A percentile compares a stretch with the other conserved stretches of the same genome.
Evolutionary conservation across 2,113 vertebrate genomes (phyloP).

Genomic region (Trochalopteron elliotii): DNA sequence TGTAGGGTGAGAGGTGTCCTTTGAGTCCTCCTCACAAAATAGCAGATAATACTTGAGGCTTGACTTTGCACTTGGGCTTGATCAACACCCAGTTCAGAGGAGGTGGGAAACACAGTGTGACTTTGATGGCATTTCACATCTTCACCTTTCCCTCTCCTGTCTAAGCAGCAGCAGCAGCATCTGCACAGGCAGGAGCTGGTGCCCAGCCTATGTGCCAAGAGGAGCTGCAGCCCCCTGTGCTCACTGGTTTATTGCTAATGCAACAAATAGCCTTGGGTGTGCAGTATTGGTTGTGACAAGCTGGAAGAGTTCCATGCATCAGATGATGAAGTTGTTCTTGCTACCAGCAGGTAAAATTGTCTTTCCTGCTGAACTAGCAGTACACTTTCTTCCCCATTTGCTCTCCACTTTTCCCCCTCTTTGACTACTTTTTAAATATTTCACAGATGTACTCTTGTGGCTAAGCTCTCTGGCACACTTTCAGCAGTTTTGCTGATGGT

Average conservation of each 20-base stretch:
- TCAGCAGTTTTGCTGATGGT: neutral
- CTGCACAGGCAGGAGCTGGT: neutral
- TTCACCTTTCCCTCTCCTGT: neutral
- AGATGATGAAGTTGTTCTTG: slow-evolving; percentile 5
- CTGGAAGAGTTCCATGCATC: neutral
- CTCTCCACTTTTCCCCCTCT: neutral
- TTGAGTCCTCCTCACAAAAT: neutral
- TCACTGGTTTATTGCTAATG: neutral
- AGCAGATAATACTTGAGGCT: neutral
- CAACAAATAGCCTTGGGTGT: slow-evolving; percentile 23
- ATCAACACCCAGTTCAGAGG: neutral
- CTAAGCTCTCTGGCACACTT: neutral
- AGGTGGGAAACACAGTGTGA: neutral
- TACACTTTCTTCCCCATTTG: neutral
- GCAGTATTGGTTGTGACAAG: slow-evolving; percentile 22
- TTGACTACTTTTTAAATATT: slow-evolving; percentile 19
- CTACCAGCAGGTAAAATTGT: slow-evolving; percentile 1
- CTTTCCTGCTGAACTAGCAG: slow-evolving; percentile 29
- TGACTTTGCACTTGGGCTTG: neutral
- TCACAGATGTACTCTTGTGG: neutral
- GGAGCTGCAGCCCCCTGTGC: neutral
- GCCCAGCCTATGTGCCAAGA: neutral
- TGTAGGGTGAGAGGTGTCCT: neutral
- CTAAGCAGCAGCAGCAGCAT: neutral
- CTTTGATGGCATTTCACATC: rapidly evolving